Evolutionary conservation across 2,113 vertebrate species (phyloP), one percentile per base, ranked within the genome.

Genomic region (Galeopterus variegatus): DNA sequence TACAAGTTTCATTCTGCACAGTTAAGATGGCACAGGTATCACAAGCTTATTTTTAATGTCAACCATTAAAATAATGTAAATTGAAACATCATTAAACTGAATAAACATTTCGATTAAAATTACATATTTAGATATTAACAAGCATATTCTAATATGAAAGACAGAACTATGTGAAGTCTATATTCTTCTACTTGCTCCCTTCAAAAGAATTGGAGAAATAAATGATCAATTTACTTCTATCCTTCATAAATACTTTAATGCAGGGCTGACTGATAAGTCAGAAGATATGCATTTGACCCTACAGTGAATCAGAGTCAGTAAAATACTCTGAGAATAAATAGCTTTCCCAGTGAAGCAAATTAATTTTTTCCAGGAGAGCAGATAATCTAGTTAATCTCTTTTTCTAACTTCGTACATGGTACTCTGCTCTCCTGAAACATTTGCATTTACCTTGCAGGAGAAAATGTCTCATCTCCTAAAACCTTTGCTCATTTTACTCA

Each of bases 311-410:
- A 56, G 23, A 90, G 52, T 85, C 58, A 67, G 24, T 81, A 95
- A 88, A 79, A 84, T 56, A 64, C 58, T 75, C 41, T 45, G 70
- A 95, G 54, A 79, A 87, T 52, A 96, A 96, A 84, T 90, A 76
- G 21, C 31, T 73, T 93, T 97, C 48, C 69, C 17, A 8, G 13
- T 84, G 62, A 94, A 93, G 26, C 21, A 95, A 90, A 93, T 95
- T 96, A 93, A 96, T 93, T 90, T 88, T 88, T 21, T 62, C 65
- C 3, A 70, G 67, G 23, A 95, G 31, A 90, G 41, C 21, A 69
- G 24, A 9, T 94, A 94, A 91, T 88, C 93, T 94, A 89, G 33
- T 82, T 92, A 93, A 96, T 97, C 90, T 85, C 94, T n/a, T 85
- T 85, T 95, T 85, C 62, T 77, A 24, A 50, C 41, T 94, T 88